Base-by-base conservation (phyloP, 2,113 vertebrate species). In the human (Homo sapiens) region DNA sequence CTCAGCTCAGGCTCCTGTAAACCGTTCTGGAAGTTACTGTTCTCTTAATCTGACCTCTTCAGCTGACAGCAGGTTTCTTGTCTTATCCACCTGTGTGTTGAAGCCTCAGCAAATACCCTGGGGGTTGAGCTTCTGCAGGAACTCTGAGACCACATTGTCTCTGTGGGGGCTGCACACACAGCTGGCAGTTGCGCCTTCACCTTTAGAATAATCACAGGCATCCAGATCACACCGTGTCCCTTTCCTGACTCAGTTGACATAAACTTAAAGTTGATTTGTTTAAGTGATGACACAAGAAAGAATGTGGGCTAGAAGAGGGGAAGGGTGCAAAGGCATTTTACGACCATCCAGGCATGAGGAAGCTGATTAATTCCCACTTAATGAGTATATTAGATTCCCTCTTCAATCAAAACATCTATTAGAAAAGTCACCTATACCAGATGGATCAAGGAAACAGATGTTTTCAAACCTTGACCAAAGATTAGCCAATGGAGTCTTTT, bases 161-260 rank as follows among this genome's bases (percentile, higher is more conserved):
- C 48, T 17, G n/a, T 3, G 0, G 75, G 64, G 25, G 16, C 5
- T 13, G 72, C 16, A 3, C 5, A 3, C 25, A 48, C 32, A 20
- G 68, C 80, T 10, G 17, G 66, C 68, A 14, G 80, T 13, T 35
- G 5, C 30, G 6, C 11, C 55, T 81, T 55, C 1, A 0, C 57
- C 48, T 61, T 32, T 9, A 93, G 52, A 43, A 43, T 10, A 4
- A 8, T 23, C 22, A 17, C 2, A 52, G 9, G 8, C 40, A 10
- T 48, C n/a, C 59, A 30, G 20, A 5, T 38, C 83, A 35, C 43
- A 6, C 0, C 0, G 27, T 8, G 3, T 40, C 70, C 45, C 59
- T 18, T 9, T 70, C 61, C 92, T 18, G 48, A 23, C 57, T 14
- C 3, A 0, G 25, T 1, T 64, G 30, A 40, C 7, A 2, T 8